phyloP scores from a whole-genome alignment of 1,140 invertebrate genomes.

The Drosophila paulistorum region DNA sequence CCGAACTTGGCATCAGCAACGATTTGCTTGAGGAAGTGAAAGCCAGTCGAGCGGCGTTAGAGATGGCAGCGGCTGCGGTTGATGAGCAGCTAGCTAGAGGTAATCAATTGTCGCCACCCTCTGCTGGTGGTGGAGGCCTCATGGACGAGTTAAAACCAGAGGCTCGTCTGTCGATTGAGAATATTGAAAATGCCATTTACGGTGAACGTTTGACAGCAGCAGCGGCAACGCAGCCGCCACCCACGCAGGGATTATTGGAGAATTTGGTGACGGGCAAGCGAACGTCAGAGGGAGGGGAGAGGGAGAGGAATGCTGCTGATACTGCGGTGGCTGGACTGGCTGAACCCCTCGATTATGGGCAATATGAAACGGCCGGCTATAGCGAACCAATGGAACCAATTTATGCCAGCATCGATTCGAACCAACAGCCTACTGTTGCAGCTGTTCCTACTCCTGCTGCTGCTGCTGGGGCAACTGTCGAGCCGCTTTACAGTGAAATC shows the following conservation, averaged over 20 bases:
- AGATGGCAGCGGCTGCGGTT: slow-evolving; percentile 75
- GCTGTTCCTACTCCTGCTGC: background rate
- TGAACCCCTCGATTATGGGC: slow-evolving; percentile 46
- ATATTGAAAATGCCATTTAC: slow-evolving; percentile 83
- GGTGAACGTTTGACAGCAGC: slow-evolving; percentile 71
- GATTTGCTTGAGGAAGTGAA: slow-evolving; percentile 76
- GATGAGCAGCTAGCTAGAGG: slow-evolving; percentile 72
- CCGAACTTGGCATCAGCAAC: slow-evolving; percentile 59
- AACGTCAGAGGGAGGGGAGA: slow-evolving; percentile 20
- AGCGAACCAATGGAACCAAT: slow-evolving; percentile 60
- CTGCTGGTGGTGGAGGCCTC: background rate
- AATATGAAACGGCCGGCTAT: slow-evolving; percentile 64
- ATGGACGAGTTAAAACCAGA: slow-evolving; percentile 47
- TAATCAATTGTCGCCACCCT: slow-evolving; percentile 71
- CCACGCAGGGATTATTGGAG: slow-evolving; percentile 61
- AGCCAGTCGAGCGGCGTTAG: slow-evolving; percentile 64
- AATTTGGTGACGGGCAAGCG: slow-evolving; percentile 56
- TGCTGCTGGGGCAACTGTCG: slow-evolving; percentile 20
- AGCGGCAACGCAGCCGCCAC: slow-evolving; percentile 19
- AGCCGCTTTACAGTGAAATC: slow-evolving; percentile 75
- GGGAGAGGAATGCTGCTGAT: slow-evolving; percentile 19
- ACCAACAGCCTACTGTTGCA: slow-evolving; percentile 29
- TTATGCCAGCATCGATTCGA: slow-evolving; percentile 66
- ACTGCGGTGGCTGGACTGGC: slow-evolving; percentile 18
- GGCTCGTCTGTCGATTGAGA: slow-evolving; percentile 77